A percentile compares a stretch with the other conserved stretches of the same genome.
Conservation (phyloP, 2,797 vertebrate species). For the Poeciliopsis paucimaculata region DNA sequence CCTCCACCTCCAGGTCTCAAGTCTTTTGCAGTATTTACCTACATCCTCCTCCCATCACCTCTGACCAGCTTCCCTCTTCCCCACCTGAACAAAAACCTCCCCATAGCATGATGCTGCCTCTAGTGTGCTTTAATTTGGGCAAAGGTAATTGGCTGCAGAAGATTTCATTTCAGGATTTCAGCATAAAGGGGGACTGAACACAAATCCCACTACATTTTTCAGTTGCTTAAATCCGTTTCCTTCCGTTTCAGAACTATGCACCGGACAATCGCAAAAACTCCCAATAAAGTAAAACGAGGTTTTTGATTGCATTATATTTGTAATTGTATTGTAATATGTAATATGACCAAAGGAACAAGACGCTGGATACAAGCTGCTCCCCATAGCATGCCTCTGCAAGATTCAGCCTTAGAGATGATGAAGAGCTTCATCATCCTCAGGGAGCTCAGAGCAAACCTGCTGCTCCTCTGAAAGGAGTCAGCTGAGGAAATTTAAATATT, state of each 20-base stretch:
- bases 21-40: not conserved
- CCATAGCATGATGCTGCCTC: not conserved
- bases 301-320: not conserved
- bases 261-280: not conserved
- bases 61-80: not conserved
- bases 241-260: not conserved
- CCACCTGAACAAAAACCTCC: not conserved
- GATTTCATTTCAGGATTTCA: not conserved
- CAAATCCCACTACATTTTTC: not conserved
- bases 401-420: not conserved
- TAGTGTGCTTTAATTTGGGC: not conserved
- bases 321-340: not conserved
- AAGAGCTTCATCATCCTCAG: not conserved
- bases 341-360: not conserved
- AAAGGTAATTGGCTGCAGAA: not conserved
- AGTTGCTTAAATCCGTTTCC: not conserved
- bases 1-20: not conserved
- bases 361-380: not conserved
- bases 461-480: not conserved
- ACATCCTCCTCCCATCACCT: not conserved
- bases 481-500: not conserved
- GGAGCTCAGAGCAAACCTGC: not conserved
- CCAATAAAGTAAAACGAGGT: not conserved
- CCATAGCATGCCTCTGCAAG: not conserved
- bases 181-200: not conserved